phyloP scores from a whole-genome alignment of 2,113 vertebrate genomes.

The Gulo gulo region DNA sequence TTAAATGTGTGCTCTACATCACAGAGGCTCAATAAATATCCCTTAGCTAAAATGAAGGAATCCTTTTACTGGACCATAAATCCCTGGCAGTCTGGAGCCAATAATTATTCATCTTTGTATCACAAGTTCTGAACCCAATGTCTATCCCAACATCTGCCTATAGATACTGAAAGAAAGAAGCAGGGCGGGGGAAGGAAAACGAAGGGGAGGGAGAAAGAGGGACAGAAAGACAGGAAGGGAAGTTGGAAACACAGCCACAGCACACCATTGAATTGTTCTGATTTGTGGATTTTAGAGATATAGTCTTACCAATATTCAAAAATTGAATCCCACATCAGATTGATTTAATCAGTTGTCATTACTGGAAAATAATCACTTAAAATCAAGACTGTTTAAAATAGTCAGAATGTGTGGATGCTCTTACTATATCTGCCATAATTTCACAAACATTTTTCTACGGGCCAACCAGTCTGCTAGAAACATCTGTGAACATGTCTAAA shows the following conservation, averaged over 20 bases:
- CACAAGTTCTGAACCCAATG: neutral
- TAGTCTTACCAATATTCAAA: neutral
- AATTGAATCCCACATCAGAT: neutral
- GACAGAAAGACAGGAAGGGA: fast-evolving
- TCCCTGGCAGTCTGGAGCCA: neutral
- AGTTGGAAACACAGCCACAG: neutral
- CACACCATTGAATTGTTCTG: neutral
- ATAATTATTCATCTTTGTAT: neutral
- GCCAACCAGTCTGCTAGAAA: too few relatives aligned
- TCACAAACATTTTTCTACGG: neutral
- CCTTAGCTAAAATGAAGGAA: neutral
- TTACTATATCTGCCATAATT: neutral
- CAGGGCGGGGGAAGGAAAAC: neutral
- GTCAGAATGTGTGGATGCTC: neutral
- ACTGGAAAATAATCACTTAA: neutral
- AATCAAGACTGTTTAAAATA: neutral
- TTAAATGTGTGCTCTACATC: neutral
- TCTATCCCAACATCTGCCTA: neutral
- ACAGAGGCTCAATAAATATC: neutral
- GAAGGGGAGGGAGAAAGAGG: too few relatives aligned
- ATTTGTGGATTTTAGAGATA: neutral
- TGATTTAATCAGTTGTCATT: neutral
- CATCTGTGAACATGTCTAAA: neutral
- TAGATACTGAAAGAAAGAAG: neutral
- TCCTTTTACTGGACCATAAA: neutral